phyloP scores from a whole-genome alignment of 2,888 invertebrate species.

The Stenurella melanura region DNA sequence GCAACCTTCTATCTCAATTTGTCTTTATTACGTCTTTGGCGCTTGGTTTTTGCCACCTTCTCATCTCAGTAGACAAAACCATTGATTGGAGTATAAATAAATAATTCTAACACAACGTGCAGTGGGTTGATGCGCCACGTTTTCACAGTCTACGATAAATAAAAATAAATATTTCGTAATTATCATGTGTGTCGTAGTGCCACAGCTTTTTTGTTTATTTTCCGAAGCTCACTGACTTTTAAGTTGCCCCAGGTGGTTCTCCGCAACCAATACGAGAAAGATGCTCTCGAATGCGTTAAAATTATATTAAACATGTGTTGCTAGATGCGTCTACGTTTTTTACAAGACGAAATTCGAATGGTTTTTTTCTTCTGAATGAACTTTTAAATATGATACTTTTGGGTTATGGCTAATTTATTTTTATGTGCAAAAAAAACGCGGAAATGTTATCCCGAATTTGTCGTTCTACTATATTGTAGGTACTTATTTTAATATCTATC shows the following conservation, averaged over 20 bases:
- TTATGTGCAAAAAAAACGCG: conserved; percentile 50
- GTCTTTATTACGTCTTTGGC: too few relatives aligned
- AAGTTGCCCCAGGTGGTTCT: conserved; percentile 60
- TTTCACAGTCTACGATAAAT: conserved; percentile 37
- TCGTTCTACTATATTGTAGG: not conserved
- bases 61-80: not conserved
- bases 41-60: not conserved
- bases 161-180: conserved; percentile 52
- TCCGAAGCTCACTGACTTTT: conserved; percentile 56
- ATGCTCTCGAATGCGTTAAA: conserved; percentile 15
- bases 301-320: conserved; percentile 26
- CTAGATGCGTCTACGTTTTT: conserved; percentile 26
- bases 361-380: conserved; percentile 46
- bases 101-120: conserved; percentile 32
- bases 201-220: conserved; percentile 45
- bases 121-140: conserved; percentile 33
- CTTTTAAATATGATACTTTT: conserved; percentile 47
- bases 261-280: conserved; percentile 12
- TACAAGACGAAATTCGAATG: conserved; percentile 21
- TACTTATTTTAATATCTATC: not conserved
- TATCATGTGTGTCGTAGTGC: conserved; percentile 46
- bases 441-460: conserved; percentile 42
- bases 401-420: conserved; percentile 51
- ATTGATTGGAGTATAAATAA: conserved; percentile 36
- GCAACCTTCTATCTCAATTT: too few relatives aligned